Base-by-base conservation (phyloP, 2,797 vertebrate species). In the Lacerta bilineata region DNA sequence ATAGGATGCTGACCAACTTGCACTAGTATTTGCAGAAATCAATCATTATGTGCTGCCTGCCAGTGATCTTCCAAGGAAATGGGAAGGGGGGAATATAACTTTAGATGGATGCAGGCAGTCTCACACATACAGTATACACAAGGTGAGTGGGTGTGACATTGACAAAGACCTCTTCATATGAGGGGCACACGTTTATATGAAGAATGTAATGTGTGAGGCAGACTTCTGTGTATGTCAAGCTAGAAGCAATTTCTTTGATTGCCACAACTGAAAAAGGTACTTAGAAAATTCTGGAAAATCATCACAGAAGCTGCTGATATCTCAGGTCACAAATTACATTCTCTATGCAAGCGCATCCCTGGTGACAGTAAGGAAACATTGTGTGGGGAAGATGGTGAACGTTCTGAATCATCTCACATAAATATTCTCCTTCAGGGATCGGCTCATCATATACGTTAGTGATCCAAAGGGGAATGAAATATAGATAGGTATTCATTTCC, bases 381-480 rank as follows among this genome's bases (percentile, higher is more conserved):
- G 5, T 68, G n/a, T 17, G 25, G n/a, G 33, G 15, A 75, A 75
- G 39, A 68, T 29, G 39, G 25, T 50, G 59, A 76, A 50, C 81
- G 71, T 75, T 74, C 50, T 46, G 76, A 66, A 80, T 71, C 10
- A 74, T 81, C 18, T 76, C 59, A 74, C 25, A 81, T n/a, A 88
- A 84, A 25, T 71, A 55, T 7, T 61, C 25, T 75, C 41, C 69
- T 81, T 33, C 66, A 81, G 84, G 27, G 23, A 81, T 89, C 33
- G 39, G 15, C 79, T 85, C 71, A 66, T 39, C 33, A 41, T 46
- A 84, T 61, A 85, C 46, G 39, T 80, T 84, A 66, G 83, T 36
- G 76, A 85, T 72, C 68, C 76, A 84, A 72, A 72, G 61, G 55
- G 39, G 2, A 74, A 74, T 64, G 68, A 74, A 89, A 80, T 75